Evolutionary conservation across 1,140 invertebrate genomes (phyloP).

Genomic region (Mesaphorura yosii): DNA sequence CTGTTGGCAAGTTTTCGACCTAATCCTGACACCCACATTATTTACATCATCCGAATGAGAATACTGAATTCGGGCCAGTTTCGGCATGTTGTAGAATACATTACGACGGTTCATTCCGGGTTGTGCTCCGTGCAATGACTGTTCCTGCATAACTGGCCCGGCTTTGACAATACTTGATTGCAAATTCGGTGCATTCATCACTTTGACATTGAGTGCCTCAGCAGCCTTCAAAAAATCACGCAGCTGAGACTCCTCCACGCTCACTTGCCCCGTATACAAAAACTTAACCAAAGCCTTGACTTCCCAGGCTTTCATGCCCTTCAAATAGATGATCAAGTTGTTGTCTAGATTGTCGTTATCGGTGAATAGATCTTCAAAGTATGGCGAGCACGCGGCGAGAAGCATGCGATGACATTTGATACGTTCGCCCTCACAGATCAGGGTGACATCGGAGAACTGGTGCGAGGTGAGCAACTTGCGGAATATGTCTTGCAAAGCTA

Average conservation of each 20-base stretch:
- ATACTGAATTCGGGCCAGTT: too few species aligned
- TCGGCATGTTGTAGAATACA: too few species aligned
- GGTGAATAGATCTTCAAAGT: slow-evolving; percentile 35
- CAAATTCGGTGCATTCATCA: too few species aligned
- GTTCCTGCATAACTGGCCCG: too few species aligned
- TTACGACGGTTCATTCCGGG: too few species aligned
- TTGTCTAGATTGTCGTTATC: slow-evolving; percentile 35
- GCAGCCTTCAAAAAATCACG: slow-evolving; percentile 65
- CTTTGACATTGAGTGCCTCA: slow-evolving; percentile 68
- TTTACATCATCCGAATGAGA: too few species aligned
- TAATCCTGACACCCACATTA: too few species aligned
- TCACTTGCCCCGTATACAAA: slow-evolving; percentile 51
- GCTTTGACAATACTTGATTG: too few species aligned
- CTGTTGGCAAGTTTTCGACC: too few species aligned
- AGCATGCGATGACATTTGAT: slow-evolving; percentile 39
- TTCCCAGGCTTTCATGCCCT: slow-evolving; percentile 64
- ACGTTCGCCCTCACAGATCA: slow-evolving; percentile 43
- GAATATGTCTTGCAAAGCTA: too few species aligned
- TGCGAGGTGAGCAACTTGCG: too few species aligned
- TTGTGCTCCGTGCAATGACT: too few species aligned
- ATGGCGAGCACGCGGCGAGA: slow-evolving; percentile 35
- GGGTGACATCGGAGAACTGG: slow-evolving; percentile 47
- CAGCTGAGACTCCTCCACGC: slow-evolving; percentile 68
- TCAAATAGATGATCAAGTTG: slow-evolving; percentile 48
- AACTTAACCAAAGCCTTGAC: slow-evolving; percentile 46